Evolutionary conservation across 2,113 vertebrate species (phyloP).

Genomic region (Columba livia): DNA sequence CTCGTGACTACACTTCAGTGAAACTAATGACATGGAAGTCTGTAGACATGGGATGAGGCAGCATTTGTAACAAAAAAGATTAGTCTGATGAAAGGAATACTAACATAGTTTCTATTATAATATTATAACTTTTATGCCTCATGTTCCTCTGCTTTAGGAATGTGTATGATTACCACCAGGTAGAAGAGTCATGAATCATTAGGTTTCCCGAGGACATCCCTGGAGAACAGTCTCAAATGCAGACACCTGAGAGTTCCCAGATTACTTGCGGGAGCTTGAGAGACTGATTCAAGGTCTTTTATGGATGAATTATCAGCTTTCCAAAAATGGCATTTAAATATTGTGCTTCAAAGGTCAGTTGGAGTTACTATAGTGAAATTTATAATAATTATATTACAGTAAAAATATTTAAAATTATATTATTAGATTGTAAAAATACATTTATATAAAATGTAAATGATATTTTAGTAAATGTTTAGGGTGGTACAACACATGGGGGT

Average conservation of each 20-base stretch:
- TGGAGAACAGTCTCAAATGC: background rate
- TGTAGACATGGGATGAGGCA: background rate
- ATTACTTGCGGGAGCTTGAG: background rate
- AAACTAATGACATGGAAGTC: background rate
- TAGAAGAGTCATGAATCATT: background rate
- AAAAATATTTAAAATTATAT: too few relatives aligned
- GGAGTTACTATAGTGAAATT: background rate
- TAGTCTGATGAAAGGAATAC: background rate
- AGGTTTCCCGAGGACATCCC: background rate
- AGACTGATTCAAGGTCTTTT: background rate
- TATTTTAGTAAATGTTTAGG: background rate
- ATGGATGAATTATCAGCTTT: background rate
- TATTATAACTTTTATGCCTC: background rate
- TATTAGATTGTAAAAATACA: too few relatives aligned
- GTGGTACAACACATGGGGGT: background rate
- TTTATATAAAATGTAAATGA: too few relatives aligned
- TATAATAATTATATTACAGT: too few relatives aligned
- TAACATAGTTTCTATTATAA: background rate
- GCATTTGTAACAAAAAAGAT: background rate
- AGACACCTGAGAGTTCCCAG: background rate
- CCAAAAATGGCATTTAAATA: background rate
- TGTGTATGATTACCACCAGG: background rate
- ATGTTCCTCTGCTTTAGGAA: background rate
- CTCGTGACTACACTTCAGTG: background rate
- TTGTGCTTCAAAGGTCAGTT: background rate